These are phyloP conservation scores for Aphodius sticticus DNA, from an alignment of 2,888 invertebrate genomes.

Conservation along the genomic window DNA sequence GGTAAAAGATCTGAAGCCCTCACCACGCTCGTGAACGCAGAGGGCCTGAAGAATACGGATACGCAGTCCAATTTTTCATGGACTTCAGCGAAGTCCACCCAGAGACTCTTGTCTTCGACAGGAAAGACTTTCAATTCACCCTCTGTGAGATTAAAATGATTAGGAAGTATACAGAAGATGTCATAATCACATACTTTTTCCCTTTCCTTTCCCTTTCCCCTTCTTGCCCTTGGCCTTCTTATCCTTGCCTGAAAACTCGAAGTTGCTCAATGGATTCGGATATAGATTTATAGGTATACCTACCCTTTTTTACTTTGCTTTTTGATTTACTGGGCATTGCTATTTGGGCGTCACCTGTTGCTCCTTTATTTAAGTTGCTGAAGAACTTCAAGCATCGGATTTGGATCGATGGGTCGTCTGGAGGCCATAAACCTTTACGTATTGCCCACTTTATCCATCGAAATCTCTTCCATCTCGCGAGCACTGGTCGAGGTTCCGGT, in stretches of 20 bases:
- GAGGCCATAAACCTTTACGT: constrained; percentile 50
- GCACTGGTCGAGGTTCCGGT: constrained; percentile 51
- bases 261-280: constrained; percentile 5
- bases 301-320: constrained; percentile 28
- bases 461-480: constrained; percentile 59
- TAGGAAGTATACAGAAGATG: neutral
- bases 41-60: constrained; percentile 52
- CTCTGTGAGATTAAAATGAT: constrained; percentile 15
- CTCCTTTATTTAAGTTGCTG: constrained; percentile 23
- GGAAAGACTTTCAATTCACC: constrained; percentile 32
- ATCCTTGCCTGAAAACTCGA: constrained; percentile 13
- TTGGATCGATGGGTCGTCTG: constrained; percentile 43
- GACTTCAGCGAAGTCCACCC: constrained; percentile 52
- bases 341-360: neutral
- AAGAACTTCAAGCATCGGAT: constrained; percentile 52
- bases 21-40: constrained; percentile 46
- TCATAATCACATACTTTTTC: constrained; percentile 8
- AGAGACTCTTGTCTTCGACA: constrained; percentile 49
- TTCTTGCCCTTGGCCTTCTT: neutral
- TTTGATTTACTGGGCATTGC: neutral
- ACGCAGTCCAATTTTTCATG: constrained; percentile 44
- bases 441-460: constrained; percentile 62
- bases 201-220: constrained; percentile 27
- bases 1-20: constrained; percentile 22
- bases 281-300: neutral